Percentiles rank a stretch among this genome's conserved stretches.
Conservation (phyloP, 2,888 invertebrate genomes). For the Phalera bucephala region DNA sequence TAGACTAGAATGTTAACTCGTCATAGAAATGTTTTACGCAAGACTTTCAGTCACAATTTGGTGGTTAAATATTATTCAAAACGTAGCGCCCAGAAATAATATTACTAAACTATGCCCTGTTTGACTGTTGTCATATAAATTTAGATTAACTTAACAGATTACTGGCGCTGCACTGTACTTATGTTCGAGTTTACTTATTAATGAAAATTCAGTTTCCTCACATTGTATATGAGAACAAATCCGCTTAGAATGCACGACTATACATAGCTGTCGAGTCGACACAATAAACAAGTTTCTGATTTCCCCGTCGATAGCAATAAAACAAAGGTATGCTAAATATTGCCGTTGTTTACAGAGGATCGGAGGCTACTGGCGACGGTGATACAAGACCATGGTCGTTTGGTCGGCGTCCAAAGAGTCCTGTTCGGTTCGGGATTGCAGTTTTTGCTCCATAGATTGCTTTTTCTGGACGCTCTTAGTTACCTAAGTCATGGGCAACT, state of each 20-base stretch:
- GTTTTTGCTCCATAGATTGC: conserved; percentile 95
- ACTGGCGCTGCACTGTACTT: conserved; percentile 1
- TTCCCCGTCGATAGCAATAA: conserved; percentile 9
- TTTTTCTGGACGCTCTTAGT: conserved; percentile 95
- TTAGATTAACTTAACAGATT: background rate
- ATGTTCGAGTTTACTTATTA: too few species aligned
- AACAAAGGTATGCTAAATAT: conserved; percentile 19
- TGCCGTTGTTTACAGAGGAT: conserved; percentile 57
- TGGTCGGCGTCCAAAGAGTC: conserved; percentile 96
- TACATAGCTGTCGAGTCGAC: background rate
- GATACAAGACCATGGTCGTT: conserved; percentile 94
- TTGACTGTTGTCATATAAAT: too few species aligned
- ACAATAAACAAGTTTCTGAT: background rate
- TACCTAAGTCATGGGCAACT: conserved; percentile 97
- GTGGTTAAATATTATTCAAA: too few species aligned
- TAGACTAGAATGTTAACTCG: too few species aligned
- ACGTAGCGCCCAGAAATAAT: too few species aligned
- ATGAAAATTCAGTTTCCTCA: conserved; percentile 16
- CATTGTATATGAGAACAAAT: conserved; percentile 18
- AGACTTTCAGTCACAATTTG: too few species aligned
- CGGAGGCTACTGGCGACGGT: conserved; percentile 91
- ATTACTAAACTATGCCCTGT: too few species aligned
- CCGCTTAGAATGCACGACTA: conserved; percentile 10
- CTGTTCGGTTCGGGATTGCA: conserved; percentile 96
- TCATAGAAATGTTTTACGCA: too few species aligned